Evolutionary conservation across 2,113 vertebrate genomes (phyloP), one percentile per base, ranked within the genome.

Genomic region (Hassar affinis): DNA sequence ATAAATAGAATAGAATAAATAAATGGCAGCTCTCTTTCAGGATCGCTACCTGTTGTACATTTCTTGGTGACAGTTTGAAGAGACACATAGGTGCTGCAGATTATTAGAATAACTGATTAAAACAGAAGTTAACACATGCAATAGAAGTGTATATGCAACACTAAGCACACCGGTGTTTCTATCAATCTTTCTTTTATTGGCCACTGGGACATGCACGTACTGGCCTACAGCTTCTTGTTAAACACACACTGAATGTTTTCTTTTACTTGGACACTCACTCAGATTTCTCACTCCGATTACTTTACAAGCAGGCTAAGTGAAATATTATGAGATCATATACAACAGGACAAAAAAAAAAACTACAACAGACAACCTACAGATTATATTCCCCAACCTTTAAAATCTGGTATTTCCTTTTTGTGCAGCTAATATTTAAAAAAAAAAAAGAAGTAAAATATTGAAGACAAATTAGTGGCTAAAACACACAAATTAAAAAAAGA

Each of bases 281-380:
- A 78, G 66, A 87, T n/a, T n/a, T n/a, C 66, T 69, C 68, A 72
- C 33, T 81, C 68, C 74, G 66, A 87, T 68, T 78, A 84, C 76
- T 85, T 80, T 81, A 81, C 85, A 87, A 84, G 87, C 89, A 83
- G 81, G 86, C 61, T 86, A 86, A 84, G 85, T 72, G 80, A 88
- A 88, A 69, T 69, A 81, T 79, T 85, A 85, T 87, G 82, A 57
- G 77, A 54, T 61, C 87, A 56, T 54, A 35, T 81, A 85, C 84
- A 88, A 88, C 85, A 89, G 7, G 17, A 6, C 78, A 86, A 69
- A 79, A 57, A 61, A 85, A 49, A 74, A 87, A 25, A 86, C 85
- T 85, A 54, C 78, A 56, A 71, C 87, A 52, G 57, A 88, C 42
- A 84, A 87, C 80, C 78, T 82, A 81, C 86, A 86, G 84, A 84